These are phyloP conservation scores for Eulacestoma nigropectus DNA, from an alignment of 2,113 vertebrate species.

Conservation along the genomic window DNA sequence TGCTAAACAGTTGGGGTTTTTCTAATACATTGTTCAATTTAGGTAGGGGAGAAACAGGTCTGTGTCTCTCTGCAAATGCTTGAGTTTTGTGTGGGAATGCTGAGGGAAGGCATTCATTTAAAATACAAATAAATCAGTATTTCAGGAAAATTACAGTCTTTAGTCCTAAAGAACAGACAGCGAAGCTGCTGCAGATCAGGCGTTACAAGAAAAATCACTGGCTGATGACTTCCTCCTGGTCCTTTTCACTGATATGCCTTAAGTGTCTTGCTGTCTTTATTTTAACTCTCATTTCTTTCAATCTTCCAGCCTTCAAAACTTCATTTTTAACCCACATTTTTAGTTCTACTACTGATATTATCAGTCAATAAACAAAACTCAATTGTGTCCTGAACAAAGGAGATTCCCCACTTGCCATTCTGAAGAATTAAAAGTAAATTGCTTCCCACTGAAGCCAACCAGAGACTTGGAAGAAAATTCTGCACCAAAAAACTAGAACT, in stretches of 20 bases:
- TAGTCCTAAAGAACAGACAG: neutral
- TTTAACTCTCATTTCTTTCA: neutral
- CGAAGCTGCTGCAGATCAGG: neutral
- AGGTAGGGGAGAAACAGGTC: neutral
- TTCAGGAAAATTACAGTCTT: neutral
- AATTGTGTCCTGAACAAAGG: neutral
- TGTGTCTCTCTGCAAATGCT: neutral
- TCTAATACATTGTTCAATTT: neutral
- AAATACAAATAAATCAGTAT: neutral
- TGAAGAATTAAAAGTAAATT: neutral
- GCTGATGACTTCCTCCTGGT: neutral
- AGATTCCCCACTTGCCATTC: neutral
- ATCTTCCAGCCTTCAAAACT: neutral
- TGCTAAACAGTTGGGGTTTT: neutral
- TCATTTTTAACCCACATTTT: neutral
- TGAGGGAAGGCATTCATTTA: neutral
- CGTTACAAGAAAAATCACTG: neutral
- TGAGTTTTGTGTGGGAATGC: neutral
- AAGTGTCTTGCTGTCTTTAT: neutral
- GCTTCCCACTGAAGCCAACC: neutral
- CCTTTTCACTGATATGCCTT: neutral
- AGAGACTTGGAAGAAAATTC: neutral
- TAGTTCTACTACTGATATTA: neutral
- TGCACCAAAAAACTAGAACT: neutral
- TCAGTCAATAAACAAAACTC: neutral